Evolutionary conservation across 53 echinoderm and acorn worm species (phyloP).

Genomic region (Luidia sarsii): DNA sequence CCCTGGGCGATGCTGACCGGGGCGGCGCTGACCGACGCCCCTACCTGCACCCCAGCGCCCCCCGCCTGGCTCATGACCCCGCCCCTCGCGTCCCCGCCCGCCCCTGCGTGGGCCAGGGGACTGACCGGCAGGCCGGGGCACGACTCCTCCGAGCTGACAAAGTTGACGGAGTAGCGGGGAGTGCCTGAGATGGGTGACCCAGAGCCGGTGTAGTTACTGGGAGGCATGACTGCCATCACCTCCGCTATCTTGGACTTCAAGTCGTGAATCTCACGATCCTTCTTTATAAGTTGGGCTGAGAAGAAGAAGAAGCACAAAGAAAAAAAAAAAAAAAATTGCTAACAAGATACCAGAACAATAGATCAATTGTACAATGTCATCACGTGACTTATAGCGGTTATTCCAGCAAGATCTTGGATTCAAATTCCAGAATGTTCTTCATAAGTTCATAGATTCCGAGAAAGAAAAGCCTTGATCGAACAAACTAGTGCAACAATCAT

Average conservation of each 20-base stretch:
- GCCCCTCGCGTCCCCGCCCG: constrained; percentile 18
- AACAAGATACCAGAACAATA: no score
- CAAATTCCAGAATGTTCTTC: no score
- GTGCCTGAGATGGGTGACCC: constrained; percentile 57
- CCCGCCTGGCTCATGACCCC: constrained; percentile 7
- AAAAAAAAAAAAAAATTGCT: no score
- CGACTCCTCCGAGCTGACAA: constrained; percentile 14
- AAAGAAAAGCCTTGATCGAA: no score
- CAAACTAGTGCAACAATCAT: no score
- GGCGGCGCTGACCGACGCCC: constrained; percentile 22
- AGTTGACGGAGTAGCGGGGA: constrained; percentile 79
- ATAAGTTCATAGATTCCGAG: no score
- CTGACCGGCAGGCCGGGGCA: constrained; percentile 21
- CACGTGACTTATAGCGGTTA: no score
- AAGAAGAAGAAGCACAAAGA: no score
- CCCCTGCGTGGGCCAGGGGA: constrained; percentile 12
- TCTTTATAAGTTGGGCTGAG: constrained; percentile 84
- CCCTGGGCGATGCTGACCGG: constrained; percentile 49
- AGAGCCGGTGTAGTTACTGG: constrained; percentile 66
- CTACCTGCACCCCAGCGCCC: background rate
- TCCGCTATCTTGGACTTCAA: constrained; percentile 95
- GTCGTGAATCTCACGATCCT: constrained; percentile 90
- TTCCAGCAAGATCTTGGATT: no score
- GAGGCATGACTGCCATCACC: constrained; percentile 98
- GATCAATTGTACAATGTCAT: no score